These are phyloP conservation scores for Cyclura pinguis DNA, from an alignment of 2,797 vertebrate species.

Conservation along the genomic window DNA sequence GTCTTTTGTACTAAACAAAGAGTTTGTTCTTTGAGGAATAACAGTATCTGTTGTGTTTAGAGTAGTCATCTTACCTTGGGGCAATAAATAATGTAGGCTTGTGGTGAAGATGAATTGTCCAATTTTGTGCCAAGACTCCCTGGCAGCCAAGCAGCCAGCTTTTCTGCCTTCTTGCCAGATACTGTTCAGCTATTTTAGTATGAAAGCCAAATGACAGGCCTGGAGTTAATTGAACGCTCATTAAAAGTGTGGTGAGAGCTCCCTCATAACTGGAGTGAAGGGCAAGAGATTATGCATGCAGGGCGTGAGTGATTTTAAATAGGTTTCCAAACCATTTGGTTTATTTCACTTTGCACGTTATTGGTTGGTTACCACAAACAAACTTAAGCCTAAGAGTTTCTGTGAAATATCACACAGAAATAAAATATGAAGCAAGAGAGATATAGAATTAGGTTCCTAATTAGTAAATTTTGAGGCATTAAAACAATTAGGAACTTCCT, in stretches of 20 bases:
- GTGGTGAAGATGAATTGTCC: slow-evolving; percentile 69
- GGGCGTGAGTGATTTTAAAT: background rate
- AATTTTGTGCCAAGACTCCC: slow-evolving; percentile 65
- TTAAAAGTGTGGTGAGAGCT: slow-evolving; percentile 56
- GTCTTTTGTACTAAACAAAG: background rate
- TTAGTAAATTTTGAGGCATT: background rate
- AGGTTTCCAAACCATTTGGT: background rate
- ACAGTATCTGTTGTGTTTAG: slow-evolving; percentile 30
- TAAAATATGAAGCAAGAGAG: background rate
- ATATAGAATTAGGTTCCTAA: background rate
- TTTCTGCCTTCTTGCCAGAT: slow-evolving; percentile 59
- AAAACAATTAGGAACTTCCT: slow-evolving; percentile 3
- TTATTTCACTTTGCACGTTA: slow-evolving; percentile 29
- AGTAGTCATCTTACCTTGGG: slow-evolving; percentile 55
- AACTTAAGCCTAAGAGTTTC: background rate
- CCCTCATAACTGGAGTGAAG: slow-evolving; percentile 18
- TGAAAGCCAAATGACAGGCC: slow-evolving; percentile 67
- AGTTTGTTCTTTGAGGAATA: background rate
- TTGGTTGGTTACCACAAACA: background rate
- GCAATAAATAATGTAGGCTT: slow-evolving; percentile 59
- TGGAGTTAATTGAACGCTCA: slow-evolving; percentile 67
- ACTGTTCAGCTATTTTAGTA: slow-evolving; percentile 64
- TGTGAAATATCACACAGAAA: background rate
- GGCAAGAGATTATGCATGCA: slow-evolving; percentile 24
- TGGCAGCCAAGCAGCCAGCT: slow-evolving; percentile 61